Evolutionary conservation across 2,797 vertebrate genomes (phyloP), one percentile per base, ranked within the genome.

Genomic region (Propithecus deckenii): DNA sequence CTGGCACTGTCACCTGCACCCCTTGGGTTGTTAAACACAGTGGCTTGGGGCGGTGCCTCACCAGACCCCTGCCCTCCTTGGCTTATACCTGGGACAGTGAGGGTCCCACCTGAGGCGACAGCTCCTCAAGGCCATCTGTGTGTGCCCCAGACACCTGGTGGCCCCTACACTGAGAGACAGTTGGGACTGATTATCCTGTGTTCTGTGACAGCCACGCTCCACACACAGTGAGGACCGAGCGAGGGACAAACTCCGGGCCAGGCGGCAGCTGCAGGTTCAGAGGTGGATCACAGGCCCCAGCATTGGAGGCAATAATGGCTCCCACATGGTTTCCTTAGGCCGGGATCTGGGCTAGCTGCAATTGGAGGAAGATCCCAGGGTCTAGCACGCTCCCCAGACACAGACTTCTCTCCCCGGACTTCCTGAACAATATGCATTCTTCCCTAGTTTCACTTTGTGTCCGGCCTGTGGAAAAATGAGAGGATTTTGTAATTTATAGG

Each of bases 81-180:
- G 25, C 72, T 94, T 63, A 57, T 23, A 48, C 32, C 5, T 8
- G 4, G 10, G 25, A 65, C 5, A n/a, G 22, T 0, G 22, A 79
- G 38, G 61, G 0, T 72, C 48, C 11, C 41, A 41, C 22, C 11
- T 0, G 22, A 46, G 22, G 67, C 0, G 0, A 76, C 5, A 69
- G 71, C 7, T 46, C n/a, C 59, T 46, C 4, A 35, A 84, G 32
- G n/a, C 25, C 25, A 43, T 55, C 57, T 72, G 14, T 91, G 17
- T 13, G 15, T 14, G 9, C 5, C 28, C 59, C 0, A 18, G 52
- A 5, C 0, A 0, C 14, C 28, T 2, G 0, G 0, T 1, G 22
- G 59, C 35, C 18, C 79, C n/a, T 2, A 7, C 0, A 15, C 59
- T 48, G 23, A 35, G 35, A 55, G 69, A 23, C n/a, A 43, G 7